Base-by-base conservation (phyloP, 2,888 invertebrate species). In the Cheilosia scutellata region DNA sequence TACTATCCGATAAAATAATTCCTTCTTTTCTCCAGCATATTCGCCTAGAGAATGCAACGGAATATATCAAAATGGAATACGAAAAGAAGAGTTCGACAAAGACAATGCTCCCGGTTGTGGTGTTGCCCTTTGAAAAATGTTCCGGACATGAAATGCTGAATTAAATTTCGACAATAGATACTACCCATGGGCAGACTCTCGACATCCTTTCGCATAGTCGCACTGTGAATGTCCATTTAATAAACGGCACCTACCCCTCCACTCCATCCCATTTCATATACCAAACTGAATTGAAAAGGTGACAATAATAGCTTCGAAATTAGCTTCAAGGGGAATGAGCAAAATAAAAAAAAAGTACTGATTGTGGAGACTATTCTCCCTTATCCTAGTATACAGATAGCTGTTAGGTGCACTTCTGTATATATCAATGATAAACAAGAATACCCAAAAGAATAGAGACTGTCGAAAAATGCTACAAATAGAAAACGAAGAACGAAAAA, bases 261-360 rank as follows among this genome's bases (percentile, higher is more conserved):
- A 40, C 25, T 1, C 4, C 37, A 40, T 2, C 25, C 16, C 9
- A 0, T 25, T 37, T 5, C 5, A 47, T 5, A 49, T 40, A 29
- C 57, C 63, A 47, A n/a, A 29, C 11, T 31, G 1, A 55, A 57
- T 42, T 60, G 57, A 51, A 79, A 60, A 79, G 65, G 72, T 79
- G 79, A 72, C 65, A 79, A 58, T 72, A 79, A 79, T 72, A 72
- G 78, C 66, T 71, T 72, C 47, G 16, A 79, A 71, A 79, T 79
- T 60, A 79, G 72, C 72, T 66, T 65, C 57, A 7, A 11, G 70
- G 7, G 13, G 6, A 40, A 40, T 37, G 40, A 42, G 29, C 3
- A 31, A 13, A 51, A 33, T 33, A 47, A 49, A 31, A 49, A 31
- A 37, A 25, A 29, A 40, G 13, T 20, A 62, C 27, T 5, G 29